These are phyloP conservation scores for Danio tinwini DNA, from an alignment of 2,797 vertebrate species.

Conservation along the genomic window DNA sequence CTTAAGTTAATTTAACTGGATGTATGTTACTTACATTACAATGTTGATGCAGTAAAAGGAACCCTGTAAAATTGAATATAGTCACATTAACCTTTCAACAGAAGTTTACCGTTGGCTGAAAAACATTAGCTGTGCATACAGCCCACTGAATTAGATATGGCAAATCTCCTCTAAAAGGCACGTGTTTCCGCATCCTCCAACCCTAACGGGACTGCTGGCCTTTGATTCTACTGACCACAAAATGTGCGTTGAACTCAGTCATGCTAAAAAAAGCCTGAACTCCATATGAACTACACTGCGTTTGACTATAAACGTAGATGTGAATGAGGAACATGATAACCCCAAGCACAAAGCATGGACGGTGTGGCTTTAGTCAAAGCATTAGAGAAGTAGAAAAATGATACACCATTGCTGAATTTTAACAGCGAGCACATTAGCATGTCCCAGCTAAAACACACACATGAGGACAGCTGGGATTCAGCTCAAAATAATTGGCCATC, in stretches of 20 bases:
- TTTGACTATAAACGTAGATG: background rate
- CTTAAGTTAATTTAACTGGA: too few species aligned
- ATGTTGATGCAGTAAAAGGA: too few species aligned
- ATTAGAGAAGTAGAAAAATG: background rate
- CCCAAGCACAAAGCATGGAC: background rate
- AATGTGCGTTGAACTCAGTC: background rate
- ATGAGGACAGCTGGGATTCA: constrained; percentile 35
- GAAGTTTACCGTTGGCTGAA: too few species aligned
- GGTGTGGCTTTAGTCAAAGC: background rate
- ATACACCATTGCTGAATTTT: background rate
- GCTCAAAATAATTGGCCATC: constrained; percentile 53
- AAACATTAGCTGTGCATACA: too few species aligned
- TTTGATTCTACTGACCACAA: constrained; percentile 39
- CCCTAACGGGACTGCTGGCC: constrained; percentile 21
- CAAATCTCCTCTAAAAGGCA: background rate
- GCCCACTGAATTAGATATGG: too few species aligned
- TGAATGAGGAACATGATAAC: background rate
- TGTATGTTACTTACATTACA: too few species aligned
- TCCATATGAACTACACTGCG: background rate
- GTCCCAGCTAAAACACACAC: constrained; percentile 37
- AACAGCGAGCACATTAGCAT: constrained; percentile 26
- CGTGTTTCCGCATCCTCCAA: constrained; percentile 2
- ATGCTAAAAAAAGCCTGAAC: constrained; percentile 17
- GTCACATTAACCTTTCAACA: too few species aligned
- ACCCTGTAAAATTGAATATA: too few species aligned